These are phyloP conservation scores for Oreonectes daqikongensis DNA, from an alignment of 2,797 vertebrate species.

Conservation along the genomic window DNA sequence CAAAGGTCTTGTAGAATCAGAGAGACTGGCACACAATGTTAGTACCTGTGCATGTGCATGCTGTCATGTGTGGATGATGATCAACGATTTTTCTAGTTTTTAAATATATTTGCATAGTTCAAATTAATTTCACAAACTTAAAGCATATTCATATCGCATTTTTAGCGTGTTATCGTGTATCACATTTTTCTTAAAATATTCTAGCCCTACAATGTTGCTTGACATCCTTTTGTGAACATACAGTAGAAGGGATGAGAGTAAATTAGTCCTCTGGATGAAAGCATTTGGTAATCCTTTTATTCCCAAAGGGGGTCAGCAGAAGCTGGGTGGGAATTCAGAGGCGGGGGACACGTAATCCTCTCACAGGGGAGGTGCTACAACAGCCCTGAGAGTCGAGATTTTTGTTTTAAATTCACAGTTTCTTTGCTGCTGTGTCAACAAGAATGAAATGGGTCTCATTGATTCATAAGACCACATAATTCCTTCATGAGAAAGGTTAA, in stretches of 20 bases:
- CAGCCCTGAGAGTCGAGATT: background rate
- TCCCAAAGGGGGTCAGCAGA: constrained; percentile 5
- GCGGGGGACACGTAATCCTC: constrained; percentile 1
- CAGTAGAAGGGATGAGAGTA: background rate
- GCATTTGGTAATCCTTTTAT: background rate
- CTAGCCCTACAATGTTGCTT: background rate
- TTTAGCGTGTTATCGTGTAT: background rate
- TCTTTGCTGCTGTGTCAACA: constrained; percentile 18
- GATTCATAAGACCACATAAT: constrained; percentile 8
- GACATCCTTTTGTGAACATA: background rate
- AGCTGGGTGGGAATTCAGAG: constrained; percentile 24
- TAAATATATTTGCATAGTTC: too few relatives aligned
- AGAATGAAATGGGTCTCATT: constrained; percentile 29
- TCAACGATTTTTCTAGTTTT: too few relatives aligned
- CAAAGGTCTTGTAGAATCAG: too few relatives aligned
- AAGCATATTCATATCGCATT: too few relatives aligned
- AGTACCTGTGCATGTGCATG: too few relatives aligned
- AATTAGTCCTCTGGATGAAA: background rate
- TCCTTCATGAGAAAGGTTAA: constrained; percentile 31
- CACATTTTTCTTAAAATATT: too few relatives aligned
- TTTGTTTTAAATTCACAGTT: background rate
- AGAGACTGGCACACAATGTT: too few relatives aligned
- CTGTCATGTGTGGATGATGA: too few relatives aligned
- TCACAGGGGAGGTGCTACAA: background rate
- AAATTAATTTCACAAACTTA: too few relatives aligned